Base-by-base conservation (phyloP, 2,797 vertebrate species). In the Esox masquinongy region DNA sequence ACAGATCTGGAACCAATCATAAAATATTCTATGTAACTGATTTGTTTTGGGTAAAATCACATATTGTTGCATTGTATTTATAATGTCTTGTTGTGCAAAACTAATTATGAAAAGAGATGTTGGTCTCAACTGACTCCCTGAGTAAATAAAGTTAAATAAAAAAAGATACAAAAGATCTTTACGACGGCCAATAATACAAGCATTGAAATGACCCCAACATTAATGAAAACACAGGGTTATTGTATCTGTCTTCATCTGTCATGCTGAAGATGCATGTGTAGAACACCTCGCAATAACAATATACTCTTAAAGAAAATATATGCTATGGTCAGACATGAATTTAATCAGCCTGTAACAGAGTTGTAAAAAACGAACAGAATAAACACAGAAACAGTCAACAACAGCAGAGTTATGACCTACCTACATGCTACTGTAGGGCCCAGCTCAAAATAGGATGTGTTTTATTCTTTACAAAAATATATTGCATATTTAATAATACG, bases 271-370 rank as follows among this genome's bases (percentile, higher is more conserved):
- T 39, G 22, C 19, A 15, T 7, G 17, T 43, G 36, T n/a, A 22
- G 34, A 69, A 11, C 34, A 22, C 53, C 2, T 8, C 8, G 12
- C 68, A 24, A 17, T 47, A 36, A 22, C 4, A 22, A 9, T 26
- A 50, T 73, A 26, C 19, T 56, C 22, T 16, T 50, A n/a, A 43
- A 49, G 24, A n/a, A 64, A 63, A 47, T 73, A 64, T 73, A 64
- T 47, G 22, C 72, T 26, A 51, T 39, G 26, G 59, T 73, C 34
- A 24, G 53, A 73, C 16, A 24, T 0, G 12, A 3, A 16, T 73
- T 73, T 19, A 47, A 73, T 49, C 34, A 63, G 53, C 15, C 22
- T 47, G 22, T 63, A 39, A 26, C 56, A 73, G 22, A 47, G 72
- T n/a, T 22, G 53, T 56, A 56, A 22, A 3, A 4, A 19, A 56